phyloP scores from a whole-genome alignment of 2,888 invertebrate species.

The Oscheius sp. region DNA sequence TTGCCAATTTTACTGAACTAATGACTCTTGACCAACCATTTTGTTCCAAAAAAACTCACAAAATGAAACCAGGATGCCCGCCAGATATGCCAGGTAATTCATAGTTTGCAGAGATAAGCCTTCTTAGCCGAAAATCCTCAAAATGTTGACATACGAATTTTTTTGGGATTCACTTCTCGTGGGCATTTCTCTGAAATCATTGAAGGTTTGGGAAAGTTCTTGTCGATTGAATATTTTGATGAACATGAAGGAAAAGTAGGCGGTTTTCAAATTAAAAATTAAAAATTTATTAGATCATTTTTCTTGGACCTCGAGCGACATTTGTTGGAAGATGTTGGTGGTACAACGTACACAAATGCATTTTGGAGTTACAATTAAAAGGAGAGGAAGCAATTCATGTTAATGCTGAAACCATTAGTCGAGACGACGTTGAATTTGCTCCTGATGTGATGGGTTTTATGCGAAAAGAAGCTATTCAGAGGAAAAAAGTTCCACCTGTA shows the following conservation, averaged over 20 bases:
- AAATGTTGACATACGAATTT: slow-evolving; percentile 3
- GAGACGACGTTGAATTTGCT: slow-evolving; percentile 16
- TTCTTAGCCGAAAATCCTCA: not conserved
- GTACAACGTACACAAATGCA: slow-evolving; percentile 12
- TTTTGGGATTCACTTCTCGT: not conserved
- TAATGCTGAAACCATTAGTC: slow-evolving; percentile 8
- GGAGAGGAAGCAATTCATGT: slow-evolving; percentile 5
- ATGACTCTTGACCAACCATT: not conserved
- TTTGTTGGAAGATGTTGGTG: slow-evolving; percentile 1
- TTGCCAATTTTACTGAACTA: not conserved
- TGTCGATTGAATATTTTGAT: slow-evolving; percentile 6
- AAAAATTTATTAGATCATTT: not conserved
- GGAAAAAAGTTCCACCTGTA: not conserved
- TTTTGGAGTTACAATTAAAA: not conserved
- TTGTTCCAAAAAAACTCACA: not conserved
- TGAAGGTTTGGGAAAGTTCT: slow-evolving; percentile 8
- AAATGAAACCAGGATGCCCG: not conserved
- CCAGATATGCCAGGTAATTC: not conserved
- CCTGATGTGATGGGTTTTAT: slow-evolving; percentile 25
- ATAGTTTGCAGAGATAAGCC: not conserved
- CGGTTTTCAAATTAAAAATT: not conserved
- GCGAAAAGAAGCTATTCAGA: slow-evolving; percentile 15
- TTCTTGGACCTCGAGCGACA: not conserved
- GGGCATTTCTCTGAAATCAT: slow-evolving; percentile 8
- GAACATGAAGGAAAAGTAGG: not conserved